phyloP scores from a whole-genome alignment of 92 coral and sea anemone genomes.

The Umimayanthus chanpuru region DNA sequence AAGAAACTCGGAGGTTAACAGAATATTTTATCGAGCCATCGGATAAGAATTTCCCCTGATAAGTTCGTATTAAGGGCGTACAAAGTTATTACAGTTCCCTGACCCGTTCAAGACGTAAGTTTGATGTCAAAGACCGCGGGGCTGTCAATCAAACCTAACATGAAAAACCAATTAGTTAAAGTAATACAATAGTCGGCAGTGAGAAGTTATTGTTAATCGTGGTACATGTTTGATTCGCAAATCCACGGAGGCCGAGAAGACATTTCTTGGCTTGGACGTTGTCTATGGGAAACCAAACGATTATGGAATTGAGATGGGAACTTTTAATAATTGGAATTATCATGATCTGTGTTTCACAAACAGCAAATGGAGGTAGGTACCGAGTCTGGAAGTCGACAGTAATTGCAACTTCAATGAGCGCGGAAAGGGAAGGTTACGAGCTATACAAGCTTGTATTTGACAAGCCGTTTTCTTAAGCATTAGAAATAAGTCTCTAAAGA shows the following conservation, averaged over 20 bases:
- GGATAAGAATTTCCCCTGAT: conserved; percentile 23
- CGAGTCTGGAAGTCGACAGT: background rate
- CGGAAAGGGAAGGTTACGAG: conserved; percentile 4
- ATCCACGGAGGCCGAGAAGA: background rate
- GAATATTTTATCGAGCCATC: conserved; percentile 2
- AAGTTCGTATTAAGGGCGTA: conserved; percentile 16
- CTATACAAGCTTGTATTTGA: conserved; percentile 26
- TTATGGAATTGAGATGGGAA: conserved; percentile 22
- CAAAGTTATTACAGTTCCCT: conserved; percentile 4
- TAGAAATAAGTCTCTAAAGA: conserved; percentile 41
- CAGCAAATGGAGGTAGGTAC: conserved; percentile 17
- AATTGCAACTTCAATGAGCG: background rate
- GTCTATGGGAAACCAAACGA: background rate
- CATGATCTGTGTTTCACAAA: background rate
- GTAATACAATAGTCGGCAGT: conserved; percentile 69
- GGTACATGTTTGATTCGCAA: conserved; percentile 43
- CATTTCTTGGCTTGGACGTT: conserved; percentile 17
- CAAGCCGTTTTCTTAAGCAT: conserved; percentile 47
- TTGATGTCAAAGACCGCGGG: conserved; percentile 28
- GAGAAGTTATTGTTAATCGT: conserved; percentile 10
- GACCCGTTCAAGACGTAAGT: conserved; percentile 9
- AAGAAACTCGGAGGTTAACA: background rate
- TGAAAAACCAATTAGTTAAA: conserved; percentile 65
- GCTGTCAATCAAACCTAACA: conserved; percentile 40
- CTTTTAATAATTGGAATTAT: conserved; percentile 2